Conservation (phyloP, 2,888 invertebrate species). For the Euzetes globulus region DNA sequence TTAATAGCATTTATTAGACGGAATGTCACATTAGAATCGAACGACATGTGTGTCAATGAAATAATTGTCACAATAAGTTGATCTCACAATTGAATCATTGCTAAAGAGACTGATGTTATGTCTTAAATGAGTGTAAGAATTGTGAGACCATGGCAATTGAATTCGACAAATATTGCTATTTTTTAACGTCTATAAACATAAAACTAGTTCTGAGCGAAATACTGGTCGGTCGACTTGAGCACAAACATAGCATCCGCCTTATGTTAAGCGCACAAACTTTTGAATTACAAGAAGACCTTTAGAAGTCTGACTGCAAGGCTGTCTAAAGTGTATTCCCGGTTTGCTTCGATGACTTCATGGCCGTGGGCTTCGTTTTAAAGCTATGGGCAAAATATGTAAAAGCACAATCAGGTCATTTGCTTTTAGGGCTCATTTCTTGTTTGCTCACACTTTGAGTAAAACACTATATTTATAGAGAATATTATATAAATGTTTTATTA, state of each 20-base stretch:
- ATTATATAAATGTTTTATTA: too few relatives aligned
- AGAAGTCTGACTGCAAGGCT: neutral
- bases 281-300: neutral
- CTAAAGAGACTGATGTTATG: neutral
- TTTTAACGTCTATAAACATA: neutral
- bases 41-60: neutral
- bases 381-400: neutral
- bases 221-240: neutral
- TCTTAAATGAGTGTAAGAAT: neutral
- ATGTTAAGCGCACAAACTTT: neutral
- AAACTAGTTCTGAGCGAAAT: neutral
- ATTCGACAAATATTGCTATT: too few relatives aligned
- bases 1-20: neutral
- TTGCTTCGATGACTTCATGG: neutral
- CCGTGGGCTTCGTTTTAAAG: too few relatives aligned
- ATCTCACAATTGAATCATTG: neutral
- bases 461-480: neutral
- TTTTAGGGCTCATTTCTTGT: neutral
- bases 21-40: neutral
- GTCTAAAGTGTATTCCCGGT: constrained; percentile 1
- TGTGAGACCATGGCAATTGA: too few relatives aligned
- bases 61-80: neutral
- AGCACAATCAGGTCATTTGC: neutral
- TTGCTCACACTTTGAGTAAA: neutral
- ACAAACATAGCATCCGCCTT: neutral